Conservation (phyloP, 2,113 vertebrate species). For the Poeciliopsis prolifica region DNA sequence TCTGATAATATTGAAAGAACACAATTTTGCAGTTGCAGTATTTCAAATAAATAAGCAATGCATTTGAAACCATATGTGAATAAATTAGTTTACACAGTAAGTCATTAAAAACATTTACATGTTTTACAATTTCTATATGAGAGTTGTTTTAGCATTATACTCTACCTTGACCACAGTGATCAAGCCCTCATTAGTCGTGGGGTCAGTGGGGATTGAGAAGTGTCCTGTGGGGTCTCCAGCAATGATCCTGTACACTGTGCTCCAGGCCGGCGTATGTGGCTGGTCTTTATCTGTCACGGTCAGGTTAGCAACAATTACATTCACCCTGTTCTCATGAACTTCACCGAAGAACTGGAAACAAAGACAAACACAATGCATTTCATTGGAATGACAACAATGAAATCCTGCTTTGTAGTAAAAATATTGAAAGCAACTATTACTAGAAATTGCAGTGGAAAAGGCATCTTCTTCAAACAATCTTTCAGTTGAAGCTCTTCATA, state of each 20-base stretch:
- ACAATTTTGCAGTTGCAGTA: too few species aligned
- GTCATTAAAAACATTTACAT: too few species aligned
- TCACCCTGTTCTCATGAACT: slow-evolving; percentile 91
- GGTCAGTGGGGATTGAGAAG: slow-evolving; percentile 91
- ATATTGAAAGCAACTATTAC: too few species aligned
- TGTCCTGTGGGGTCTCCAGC: slow-evolving; percentile 88
- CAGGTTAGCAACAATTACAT: slow-evolving; percentile 91
- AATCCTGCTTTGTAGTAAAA: too few species aligned
- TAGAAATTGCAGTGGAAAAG: too few species aligned
- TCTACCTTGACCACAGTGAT: slow-evolving; percentile 93
- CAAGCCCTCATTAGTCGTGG: slow-evolving; percentile 93
- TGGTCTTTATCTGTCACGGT: slow-evolving; percentile 95
- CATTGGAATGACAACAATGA: background rate
- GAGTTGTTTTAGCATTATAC: background rate
- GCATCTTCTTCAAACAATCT: too few species aligned
- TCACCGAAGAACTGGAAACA: slow-evolving; percentile 90
- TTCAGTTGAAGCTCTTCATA: too few species aligned
- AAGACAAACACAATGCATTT: background rate
- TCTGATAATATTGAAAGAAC: too few species aligned
- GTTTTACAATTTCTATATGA: background rate
- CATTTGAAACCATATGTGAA: too few species aligned
- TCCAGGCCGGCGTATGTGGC: slow-evolving; percentile 90
- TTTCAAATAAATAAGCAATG: too few species aligned
- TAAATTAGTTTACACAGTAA: too few species aligned
- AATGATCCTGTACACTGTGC: slow-evolving; percentile 87